Base-by-base conservation (phyloP, 2,797 vertebrate species). In the Paedocypris micromegethes region DNA sequence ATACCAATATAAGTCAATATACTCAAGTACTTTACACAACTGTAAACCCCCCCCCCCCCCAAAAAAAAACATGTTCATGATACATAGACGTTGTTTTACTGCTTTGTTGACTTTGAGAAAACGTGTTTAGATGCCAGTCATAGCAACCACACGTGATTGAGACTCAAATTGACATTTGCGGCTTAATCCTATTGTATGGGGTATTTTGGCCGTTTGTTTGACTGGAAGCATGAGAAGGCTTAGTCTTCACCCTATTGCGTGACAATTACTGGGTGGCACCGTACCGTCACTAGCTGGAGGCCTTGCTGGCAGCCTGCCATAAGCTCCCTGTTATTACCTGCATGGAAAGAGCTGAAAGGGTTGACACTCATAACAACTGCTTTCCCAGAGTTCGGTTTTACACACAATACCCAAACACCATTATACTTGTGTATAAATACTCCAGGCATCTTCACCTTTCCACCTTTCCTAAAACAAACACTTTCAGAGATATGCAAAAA, bases 261-360 rank as follows among this genome's bases (percentile, higher is more conserved):
- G 73, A 75, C 68, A 71, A 55, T 62, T 46, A 60, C 57, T 64
- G 68, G 73, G 73, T 72, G 73, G 64, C 68, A 55, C 53, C 38
- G 3, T 52, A 58, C 55, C 58, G 52, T 61, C 64, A 67, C 70
- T 56, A 48, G 46, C 70, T 51, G 37, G 64, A 61, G 64, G 70
- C 42, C 47, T 50, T 61, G 50, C 64, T 72, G 70, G 64, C 70
- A 40, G 46, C 38, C 46, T 56, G 64, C 70, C 70, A 67, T 61
- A 72, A 72, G 58, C 58, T 67, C 58, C 70, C 52, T 66, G 70
- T 66, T 67, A 61, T 72, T 67, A 72, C 70, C 70, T 67, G 57
- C 51, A 62, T 62, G 66, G 53, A 61, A 66, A 72, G 54, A 64
- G 65, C 62, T 62, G 56, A 42, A 50, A 55, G 61, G 57, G 57